These are phyloP conservation scores for Calameuta pallipes DNA, from an alignment of 2,888 invertebrate species.

Conservation along the genomic window DNA sequence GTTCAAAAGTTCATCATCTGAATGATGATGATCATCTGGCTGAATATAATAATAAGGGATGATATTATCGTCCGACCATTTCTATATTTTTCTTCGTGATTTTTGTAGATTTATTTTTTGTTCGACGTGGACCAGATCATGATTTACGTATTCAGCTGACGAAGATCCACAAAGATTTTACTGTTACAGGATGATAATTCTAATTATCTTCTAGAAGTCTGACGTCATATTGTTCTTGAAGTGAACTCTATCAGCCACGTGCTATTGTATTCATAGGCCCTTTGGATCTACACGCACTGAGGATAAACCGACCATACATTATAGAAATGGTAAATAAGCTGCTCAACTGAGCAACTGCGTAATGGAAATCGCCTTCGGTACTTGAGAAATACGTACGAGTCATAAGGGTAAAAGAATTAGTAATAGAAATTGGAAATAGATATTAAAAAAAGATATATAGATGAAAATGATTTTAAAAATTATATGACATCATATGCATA, in stretches of 20 bases:
- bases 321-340: constrained; percentile 19
- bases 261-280: constrained; percentile 22
- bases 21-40: too few relatives aligned
- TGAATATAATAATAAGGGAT: too few relatives aligned
- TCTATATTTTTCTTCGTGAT: too few relatives aligned
- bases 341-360: constrained; percentile 16
- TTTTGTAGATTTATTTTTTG: too few relatives aligned
- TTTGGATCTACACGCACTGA: constrained; percentile 15
- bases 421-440: not conserved
- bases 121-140: too few relatives aligned
- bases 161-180: not conserved
- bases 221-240: not conserved
- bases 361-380: constrained; percentile 8
- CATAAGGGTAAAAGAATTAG: not conserved
- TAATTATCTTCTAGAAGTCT: not conserved
- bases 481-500: not conserved
- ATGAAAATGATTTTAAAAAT: not conserved
- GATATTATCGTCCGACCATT: too few relatives aligned
- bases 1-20: too few relatives aligned
- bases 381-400: not conserved
- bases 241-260: not conserved
- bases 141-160: not conserved
- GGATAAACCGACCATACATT: constrained; percentile 20
- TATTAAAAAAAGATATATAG: not conserved
- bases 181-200: not conserved